Conservation (phyloP, 2,113 vertebrate species). For the Paramisgurnus dabryanus region DNA sequence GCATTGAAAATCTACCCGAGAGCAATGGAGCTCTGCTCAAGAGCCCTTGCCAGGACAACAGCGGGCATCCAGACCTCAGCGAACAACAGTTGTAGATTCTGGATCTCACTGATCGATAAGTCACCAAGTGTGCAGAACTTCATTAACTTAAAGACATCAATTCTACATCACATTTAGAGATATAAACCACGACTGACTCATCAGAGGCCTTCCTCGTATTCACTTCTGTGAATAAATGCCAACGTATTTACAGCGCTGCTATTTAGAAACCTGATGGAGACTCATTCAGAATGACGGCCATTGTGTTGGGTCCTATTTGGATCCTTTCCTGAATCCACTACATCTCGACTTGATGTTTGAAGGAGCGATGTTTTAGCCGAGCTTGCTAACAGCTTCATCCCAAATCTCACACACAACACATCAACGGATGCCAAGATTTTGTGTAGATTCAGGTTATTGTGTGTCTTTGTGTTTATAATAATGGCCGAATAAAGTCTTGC, state of each 20-base stretch:
- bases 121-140: too few relatives aligned
- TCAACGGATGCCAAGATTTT: neutral
- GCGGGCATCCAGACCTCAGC: neutral
- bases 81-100: neutral
- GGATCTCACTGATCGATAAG: neutral
- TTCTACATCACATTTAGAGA: neutral
- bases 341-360: neutral
- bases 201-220: slow-evolving; percentile 4
- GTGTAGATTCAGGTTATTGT: neutral
- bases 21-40: slow-evolving; percentile 78
- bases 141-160: neutral
- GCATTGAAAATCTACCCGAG: slow-evolving; percentile 72
- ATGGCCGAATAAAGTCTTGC: slow-evolving; percentile 19
- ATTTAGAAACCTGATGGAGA: neutral
- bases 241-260: neutral
- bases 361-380: neutral
- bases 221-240: neutral
- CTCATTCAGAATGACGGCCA: too few relatives aligned
- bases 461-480: neutral
- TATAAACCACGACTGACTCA: neutral
- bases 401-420: neutral
- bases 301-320: neutral
- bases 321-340: too few relatives aligned
- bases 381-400: neutral
- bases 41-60: slow-evolving; percentile 59